A percentile compares a stretch with the other conserved stretches of the same genome.
These are phyloP conservation scores for Aphelenchoides besseyi DNA, from an alignment of 1,140 invertebrate genomes.

Conservation along the genomic window DNA sequence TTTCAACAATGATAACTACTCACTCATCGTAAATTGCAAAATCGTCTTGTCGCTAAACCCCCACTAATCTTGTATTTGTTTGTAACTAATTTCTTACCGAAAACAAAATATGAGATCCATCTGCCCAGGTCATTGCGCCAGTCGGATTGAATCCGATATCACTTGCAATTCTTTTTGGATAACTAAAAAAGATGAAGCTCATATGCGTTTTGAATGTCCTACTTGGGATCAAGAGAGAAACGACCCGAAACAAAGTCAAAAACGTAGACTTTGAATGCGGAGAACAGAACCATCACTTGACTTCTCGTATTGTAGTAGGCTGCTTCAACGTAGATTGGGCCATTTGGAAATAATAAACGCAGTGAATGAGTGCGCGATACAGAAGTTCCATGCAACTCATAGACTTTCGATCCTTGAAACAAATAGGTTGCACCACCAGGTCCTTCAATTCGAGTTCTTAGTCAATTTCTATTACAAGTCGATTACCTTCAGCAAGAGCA, in stretches of 20 bases:
- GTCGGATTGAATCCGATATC: slow-evolving; percentile 32
- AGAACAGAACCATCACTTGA: slow-evolving; percentile 32
- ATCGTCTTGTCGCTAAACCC: slow-evolving; percentile 36
- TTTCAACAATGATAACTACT: not conserved
- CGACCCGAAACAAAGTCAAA: slow-evolving; percentile 28
- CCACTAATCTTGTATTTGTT: slow-evolving; percentile 3
- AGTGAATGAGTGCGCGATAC: slow-evolving; percentile 30
- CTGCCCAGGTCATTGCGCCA: slow-evolving; percentile 35
- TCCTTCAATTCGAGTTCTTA: slow-evolving; percentile 23
- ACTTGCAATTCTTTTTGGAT: slow-evolving; percentile 30
- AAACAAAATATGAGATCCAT: slow-evolving; percentile 41
- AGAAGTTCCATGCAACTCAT: slow-evolving; percentile 22
- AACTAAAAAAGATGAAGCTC: too few species aligned
- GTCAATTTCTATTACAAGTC: too few species aligned
- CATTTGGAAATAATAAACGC: slow-evolving; percentile 34
- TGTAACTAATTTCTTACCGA: slow-evolving; percentile 27
- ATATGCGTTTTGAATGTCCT: too few species aligned
- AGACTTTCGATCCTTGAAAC: slow-evolving; percentile 34
- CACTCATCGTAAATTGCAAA: slow-evolving; percentile 42
- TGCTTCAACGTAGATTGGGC: slow-evolving; percentile 41
- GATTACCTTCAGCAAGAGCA: slow-evolving; percentile 15
- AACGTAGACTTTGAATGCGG: slow-evolving; percentile 38
- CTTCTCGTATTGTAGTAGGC: slow-evolving; percentile 24
- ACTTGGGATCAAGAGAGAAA: slow-evolving; percentile 24
- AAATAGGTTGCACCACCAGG: slow-evolving; percentile 18